Conservation (phyloP, 2,888 invertebrate species). For the Brenthis ino region DNA sequence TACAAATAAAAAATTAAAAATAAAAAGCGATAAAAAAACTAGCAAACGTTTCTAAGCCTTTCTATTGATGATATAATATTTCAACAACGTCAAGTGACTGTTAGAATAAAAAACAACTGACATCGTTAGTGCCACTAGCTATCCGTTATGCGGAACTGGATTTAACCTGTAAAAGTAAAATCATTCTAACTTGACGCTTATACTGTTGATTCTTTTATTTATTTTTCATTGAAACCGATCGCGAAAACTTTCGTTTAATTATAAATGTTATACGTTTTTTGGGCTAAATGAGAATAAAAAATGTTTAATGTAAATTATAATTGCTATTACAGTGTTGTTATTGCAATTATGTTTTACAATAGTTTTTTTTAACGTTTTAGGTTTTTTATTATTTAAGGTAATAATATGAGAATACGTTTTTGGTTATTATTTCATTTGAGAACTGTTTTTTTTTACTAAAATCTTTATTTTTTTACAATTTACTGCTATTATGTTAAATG, state of each 20-base stretch:
- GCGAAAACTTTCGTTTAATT: conserved; percentile 1
- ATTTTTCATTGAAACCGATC: conserved; percentile 7
- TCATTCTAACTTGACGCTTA: conserved; percentile 13
- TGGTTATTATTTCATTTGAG: too few species aligned
- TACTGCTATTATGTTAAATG: too few species aligned
- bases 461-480: too few species aligned
- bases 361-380: too few species aligned
- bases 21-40: background rate
- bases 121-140: conserved; percentile 31
- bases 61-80: conserved; percentile 23
- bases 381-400: too few species aligned
- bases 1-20: background rate
- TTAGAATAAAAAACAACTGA: conserved; percentile 44
- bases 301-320: too few species aligned
- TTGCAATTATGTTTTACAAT: too few species aligned
- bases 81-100: conserved; percentile 49
- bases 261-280: background rate
- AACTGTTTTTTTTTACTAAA: too few species aligned
- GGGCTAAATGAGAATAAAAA: too few species aligned
- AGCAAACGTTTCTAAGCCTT: background rate
- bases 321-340: too few species aligned
- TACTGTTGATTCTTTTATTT: conserved; percentile 22
- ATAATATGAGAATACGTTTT: too few species aligned
- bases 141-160: conserved; percentile 46
- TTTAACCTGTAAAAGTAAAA: conserved; percentile 9